These are phyloP conservation scores for Eufriesea mexicana DNA, from an alignment of 1,140 invertebrate genomes.

Conservation along the genomic window DNA sequence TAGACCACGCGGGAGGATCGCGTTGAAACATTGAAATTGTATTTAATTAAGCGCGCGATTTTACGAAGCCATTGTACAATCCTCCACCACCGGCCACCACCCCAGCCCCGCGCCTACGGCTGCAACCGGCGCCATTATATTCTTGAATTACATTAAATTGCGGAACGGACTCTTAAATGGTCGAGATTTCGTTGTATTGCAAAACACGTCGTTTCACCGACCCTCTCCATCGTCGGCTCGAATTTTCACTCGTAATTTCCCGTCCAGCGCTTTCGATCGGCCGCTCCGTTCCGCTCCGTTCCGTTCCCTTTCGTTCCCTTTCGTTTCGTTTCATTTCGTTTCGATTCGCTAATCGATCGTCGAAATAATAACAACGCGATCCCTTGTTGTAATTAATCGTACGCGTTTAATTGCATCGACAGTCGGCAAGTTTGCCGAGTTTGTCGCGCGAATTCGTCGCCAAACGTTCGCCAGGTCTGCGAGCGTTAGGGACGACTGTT, in stretches of 20 bases:
- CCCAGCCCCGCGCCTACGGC: background rate
- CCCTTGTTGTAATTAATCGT: background rate
- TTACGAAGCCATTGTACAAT: background rate
- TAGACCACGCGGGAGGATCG: background rate
- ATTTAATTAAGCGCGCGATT: constrained; percentile 44
- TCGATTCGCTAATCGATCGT: background rate
- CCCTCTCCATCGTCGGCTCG: too few species aligned
- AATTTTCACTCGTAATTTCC: background rate
- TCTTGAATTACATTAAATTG: background rate
- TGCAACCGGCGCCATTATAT: background rate
- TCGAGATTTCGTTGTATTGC: background rate
- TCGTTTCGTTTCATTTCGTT: too few species aligned
- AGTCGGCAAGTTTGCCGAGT: background rate
- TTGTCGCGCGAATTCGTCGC: background rate
- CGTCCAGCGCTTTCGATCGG: background rate
- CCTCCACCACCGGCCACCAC: too few species aligned
- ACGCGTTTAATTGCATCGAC: background rate
- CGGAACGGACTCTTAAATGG: background rate
- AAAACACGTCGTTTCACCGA: background rate
- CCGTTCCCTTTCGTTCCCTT: too few species aligned
- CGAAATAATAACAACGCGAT: background rate
- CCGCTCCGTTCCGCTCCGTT: too few species aligned
- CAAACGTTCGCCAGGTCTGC: too few species aligned
- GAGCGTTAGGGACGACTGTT: background rate
- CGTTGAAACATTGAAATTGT: constrained; percentile 30